Base-by-base conservation (phyloP, 2,888 invertebrate genomes). In the Ferdinandea cuprea region DNA sequence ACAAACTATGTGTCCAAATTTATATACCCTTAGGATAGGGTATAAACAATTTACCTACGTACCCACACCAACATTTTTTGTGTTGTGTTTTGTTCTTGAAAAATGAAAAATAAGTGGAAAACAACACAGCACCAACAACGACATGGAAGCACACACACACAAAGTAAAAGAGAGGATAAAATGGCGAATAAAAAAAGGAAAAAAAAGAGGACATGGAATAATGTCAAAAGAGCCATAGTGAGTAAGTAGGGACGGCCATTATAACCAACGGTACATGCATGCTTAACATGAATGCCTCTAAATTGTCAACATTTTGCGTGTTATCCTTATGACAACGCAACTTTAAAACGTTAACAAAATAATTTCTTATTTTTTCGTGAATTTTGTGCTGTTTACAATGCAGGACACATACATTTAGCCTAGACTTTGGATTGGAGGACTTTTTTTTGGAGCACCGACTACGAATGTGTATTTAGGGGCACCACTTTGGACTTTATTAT, bases 221-320 rank as follows among this genome's bases (percentile, higher is more conserved):
- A 48, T 37, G 63, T 48, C 63, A 63, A 30, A 61, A 40, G 17
- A 15, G 11, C 30, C 28, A 15, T 1, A 15, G 40, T 58, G 17
- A 5, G 28, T 17, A 7, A 8, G 40, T 9, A 15, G 5, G 52
- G 13, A 46, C 44, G n/a, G 17, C 35, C 11, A 58, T 35, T 44
- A 21, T 1, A 44, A 5, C 19, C 9, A 35, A 32, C 11, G 25
- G 40, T 28, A 35, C 25, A 28, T 28, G 25, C n/a, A n/a, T 61
- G 48, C 42, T 54, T 52, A 44, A 52, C 50, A 72, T 72, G 61
- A 72, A 61, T 61, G 52, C 30, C 59, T 72, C 32, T 61, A 59
- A 72, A 72, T 52, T 72, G 71, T 35, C 71, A 59, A 44, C 71
- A 42, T 72, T 61, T 72, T 21, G 50, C 52, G 59, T 52, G 61